Base-by-base conservation (phyloP, 2,113 vertebrate species). In the Microcebus tavaratra region DNA sequence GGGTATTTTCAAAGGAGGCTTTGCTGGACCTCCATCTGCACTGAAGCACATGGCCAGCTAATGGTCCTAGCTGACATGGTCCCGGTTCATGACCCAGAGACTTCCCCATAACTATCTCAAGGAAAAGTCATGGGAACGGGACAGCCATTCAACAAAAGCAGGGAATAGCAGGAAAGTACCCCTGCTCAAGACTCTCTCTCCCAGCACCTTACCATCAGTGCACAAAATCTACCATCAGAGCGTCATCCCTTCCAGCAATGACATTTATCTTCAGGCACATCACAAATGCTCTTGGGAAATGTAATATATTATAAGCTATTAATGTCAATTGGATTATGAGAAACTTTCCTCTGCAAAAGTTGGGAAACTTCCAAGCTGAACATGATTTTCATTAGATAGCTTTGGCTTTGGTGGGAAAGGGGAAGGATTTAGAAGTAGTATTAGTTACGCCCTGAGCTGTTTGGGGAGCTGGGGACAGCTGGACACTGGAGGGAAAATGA, bases 401-500 rank as follows among this genome's bases (percentile, higher is more conserved):
- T 61, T 18, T 91, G 59, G 6, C 53, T 97, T 89, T 70, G 79
- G 65, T 68, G 27, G 48, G 13, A 48, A 92, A 73, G 18, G 20
- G 34, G 68, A 39, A 91, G 57, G 23, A 55, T 23, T 25, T 45
- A 53, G 15, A 86, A 83, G 87, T 25, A 87, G 55, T 80, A 79
- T n/a, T 72, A 5, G 39, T 59, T 83, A 76, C 80, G 67, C 25
- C 68, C 42, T 90, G 50, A 83, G 57, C 63, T 91, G 45, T 93
- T 10, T 34, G 23, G 87, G 57, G 82, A 95, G 21, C 34, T 80
- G 7, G 82, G 68, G 70, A 91, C 42, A 82, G 63, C 73, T 39
- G 94, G 92, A 88, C 87, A 90, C 48, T 31, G 11, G 42, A 90
- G 36, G 75, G 55, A 79, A 94, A 91, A 97, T 96, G 81, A 93